Percentiles rank a stretch among this genome's conserved stretches.
These are phyloP conservation scores for Neodon shergylaensis DNA, from an alignment of 2,113 vertebrate species.

Conservation along the genomic window DNA sequence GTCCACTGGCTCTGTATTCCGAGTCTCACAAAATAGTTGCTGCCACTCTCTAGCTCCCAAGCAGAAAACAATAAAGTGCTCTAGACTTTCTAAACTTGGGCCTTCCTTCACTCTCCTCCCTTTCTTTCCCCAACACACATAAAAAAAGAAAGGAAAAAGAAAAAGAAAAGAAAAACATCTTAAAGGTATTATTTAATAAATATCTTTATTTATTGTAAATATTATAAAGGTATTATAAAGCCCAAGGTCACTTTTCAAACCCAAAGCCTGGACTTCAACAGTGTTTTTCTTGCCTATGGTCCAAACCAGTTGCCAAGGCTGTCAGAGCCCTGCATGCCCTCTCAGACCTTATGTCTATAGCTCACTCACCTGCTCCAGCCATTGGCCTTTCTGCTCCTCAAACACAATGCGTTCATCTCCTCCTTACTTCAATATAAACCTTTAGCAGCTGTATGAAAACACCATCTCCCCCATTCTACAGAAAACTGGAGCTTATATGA, in stretches of 20 bases:
- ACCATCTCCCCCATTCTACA: background rate
- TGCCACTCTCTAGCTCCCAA: background rate
- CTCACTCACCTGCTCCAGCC: background rate
- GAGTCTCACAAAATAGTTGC: background rate
- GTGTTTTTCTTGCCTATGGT: background rate
- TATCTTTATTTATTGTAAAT: too few relatives aligned
- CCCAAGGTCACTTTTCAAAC: background rate
- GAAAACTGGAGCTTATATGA: background rate
- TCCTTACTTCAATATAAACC: conserved; percentile 20
- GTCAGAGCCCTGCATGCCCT: background rate
- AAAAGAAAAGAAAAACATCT: background rate
- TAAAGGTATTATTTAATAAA: background rate
- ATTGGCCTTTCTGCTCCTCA: background rate
- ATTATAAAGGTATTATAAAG: background rate
- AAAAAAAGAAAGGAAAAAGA: background rate
- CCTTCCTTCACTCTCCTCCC: background rate
- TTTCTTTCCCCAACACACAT: background rate
- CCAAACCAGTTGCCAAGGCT: background rate
- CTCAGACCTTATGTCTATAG: background rate
- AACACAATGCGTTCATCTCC: background rate
- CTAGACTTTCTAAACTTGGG: background rate
- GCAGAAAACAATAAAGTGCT: background rate
- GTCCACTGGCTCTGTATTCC: background rate
- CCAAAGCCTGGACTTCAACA: background rate
- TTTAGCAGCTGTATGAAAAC: background rate